A percentile compares a stretch with the other conserved stretches of the same genome.
These are phyloP conservation scores for Deladenus siricidicola DNA, from an alignment of 2,888 invertebrate species.

Conservation along the genomic window DNA sequence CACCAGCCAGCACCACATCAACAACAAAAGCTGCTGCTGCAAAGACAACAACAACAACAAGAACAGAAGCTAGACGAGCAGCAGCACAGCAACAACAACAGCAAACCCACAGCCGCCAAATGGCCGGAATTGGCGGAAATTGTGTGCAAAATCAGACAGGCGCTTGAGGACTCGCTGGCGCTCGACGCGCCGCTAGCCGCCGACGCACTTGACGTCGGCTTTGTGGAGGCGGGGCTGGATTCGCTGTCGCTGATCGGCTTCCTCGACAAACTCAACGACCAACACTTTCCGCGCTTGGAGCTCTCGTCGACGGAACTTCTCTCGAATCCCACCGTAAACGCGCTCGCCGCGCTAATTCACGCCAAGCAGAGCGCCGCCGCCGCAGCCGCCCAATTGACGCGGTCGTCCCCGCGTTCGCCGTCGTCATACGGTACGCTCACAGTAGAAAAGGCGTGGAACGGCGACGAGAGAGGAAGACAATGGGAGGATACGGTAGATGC, in stretches of 20 bases:
- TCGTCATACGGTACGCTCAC: too few species aligned
- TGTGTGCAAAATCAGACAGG: not conserved
- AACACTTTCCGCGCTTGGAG: conserved; percentile 5
- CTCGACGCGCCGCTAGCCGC: conserved; percentile 8
- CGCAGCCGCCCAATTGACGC: too few species aligned
- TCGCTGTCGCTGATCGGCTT: conserved; percentile 45
- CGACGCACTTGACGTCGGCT: conserved; percentile 1
- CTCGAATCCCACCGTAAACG: conserved; percentile 15
- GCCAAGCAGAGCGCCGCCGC: not conserved
- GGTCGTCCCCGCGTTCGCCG: not conserved
- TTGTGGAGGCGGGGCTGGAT: conserved; percentile 45
- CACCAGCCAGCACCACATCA: not conserved
- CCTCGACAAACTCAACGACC: conserved; percentile 28
- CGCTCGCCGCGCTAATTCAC: conserved; percentile 4
- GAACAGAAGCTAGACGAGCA: not conserved
- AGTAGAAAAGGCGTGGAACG: too few species aligned
- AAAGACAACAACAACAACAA: too few species aligned
- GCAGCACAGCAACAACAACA: not conserved
- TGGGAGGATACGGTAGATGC: too few species aligned
- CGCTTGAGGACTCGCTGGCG: conserved; percentile 3
- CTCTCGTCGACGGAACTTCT: conserved; percentile 20
- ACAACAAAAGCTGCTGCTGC: not conserved
- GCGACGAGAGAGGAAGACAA: too few species aligned
- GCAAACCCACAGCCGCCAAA: not conserved
- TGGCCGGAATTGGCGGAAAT: not conserved